Evolutionary conservation across 2,113 vertebrate genomes (phyloP).

Genomic region (Boulengeromyrus knoepffleri): DNA sequence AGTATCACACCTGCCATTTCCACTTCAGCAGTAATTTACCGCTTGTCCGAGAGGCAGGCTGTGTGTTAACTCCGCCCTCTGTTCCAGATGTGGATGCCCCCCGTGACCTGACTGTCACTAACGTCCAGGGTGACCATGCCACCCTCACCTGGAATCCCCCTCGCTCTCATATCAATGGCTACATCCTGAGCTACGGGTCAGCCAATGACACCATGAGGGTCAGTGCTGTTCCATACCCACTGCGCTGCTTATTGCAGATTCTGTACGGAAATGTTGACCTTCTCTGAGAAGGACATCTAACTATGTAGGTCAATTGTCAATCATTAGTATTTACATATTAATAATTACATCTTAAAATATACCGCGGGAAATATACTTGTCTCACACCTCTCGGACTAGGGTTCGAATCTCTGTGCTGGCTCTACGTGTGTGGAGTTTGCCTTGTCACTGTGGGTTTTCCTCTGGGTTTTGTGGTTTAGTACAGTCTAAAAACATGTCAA

Average conservation of each 20-base stretch:
- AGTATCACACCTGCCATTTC: neutral
- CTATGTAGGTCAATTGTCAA: neutral
- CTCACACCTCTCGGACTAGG: neutral
- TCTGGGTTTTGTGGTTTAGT: neutral
- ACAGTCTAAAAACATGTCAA: neutral
- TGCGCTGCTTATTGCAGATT: neutral
- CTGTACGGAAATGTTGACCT: neutral
- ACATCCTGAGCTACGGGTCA: conserved; percentile 73
- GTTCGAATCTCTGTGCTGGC: neutral
- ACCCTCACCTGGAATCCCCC: conserved; percentile 77
- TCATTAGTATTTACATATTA: neutral
- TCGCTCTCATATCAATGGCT: conserved; percentile 66
- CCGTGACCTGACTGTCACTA: conserved; percentile 64
- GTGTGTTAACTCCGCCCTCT: neutral
- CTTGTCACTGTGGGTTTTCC: neutral
- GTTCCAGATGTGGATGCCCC: conserved; percentile 79
- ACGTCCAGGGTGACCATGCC: conserved; percentile 76
- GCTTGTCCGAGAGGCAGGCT: neutral
- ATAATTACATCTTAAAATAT: neutral
- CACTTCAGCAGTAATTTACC: neutral
- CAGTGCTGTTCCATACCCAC: neutral
- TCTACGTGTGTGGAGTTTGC: neutral
- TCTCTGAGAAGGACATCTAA: neutral
- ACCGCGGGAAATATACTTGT: neutral
- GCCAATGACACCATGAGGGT: conserved; percentile 74